A percentile compares a stretch with the other conserved stretches of the same genome.
phyloP scores from a whole-genome alignment of 2,797 vertebrate species.

The Pipistrellus pipistrellus region DNA sequence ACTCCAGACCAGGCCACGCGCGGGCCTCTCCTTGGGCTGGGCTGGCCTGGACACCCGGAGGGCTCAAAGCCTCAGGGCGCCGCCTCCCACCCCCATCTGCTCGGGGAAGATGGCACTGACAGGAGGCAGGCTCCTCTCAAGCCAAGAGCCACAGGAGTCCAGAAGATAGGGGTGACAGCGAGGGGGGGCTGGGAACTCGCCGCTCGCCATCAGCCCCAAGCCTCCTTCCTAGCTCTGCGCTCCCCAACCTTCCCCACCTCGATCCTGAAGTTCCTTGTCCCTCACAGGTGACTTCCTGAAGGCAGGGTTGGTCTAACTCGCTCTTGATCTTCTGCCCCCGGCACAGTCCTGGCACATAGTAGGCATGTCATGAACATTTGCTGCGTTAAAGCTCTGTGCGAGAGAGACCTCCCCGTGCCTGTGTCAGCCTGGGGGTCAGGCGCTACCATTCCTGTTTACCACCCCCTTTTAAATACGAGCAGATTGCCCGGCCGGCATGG shows the following conservation, averaged over 20 bases:
- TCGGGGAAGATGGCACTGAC: background rate
- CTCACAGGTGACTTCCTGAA: background rate
- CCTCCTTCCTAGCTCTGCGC: background rate
- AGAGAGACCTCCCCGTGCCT: background rate
- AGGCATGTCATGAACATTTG: background rate
- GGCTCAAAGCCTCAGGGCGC: background rate
- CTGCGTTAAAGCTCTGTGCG: background rate
- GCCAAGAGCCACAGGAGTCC: background rate
- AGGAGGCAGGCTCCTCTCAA: background rate
- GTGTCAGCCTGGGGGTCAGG: background rate
- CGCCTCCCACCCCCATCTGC: background rate
- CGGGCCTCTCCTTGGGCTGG: background rate
- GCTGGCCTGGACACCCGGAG: background rate
- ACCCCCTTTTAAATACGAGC: background rate
- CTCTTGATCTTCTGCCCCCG: background rate
- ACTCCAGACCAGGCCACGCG: no score
- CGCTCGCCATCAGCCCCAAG: background rate
- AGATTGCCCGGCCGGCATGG: background rate
- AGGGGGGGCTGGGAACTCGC: background rate
- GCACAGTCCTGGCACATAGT: background rate
- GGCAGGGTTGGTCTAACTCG: background rate
- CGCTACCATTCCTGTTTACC: background rate
- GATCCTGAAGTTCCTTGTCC: background rate
- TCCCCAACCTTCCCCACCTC: background rate
- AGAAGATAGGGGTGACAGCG: background rate